Evolutionary conservation across 2,797 vertebrate genomes (phyloP).

Genomic region (Sebastes trivittatus): DNA sequence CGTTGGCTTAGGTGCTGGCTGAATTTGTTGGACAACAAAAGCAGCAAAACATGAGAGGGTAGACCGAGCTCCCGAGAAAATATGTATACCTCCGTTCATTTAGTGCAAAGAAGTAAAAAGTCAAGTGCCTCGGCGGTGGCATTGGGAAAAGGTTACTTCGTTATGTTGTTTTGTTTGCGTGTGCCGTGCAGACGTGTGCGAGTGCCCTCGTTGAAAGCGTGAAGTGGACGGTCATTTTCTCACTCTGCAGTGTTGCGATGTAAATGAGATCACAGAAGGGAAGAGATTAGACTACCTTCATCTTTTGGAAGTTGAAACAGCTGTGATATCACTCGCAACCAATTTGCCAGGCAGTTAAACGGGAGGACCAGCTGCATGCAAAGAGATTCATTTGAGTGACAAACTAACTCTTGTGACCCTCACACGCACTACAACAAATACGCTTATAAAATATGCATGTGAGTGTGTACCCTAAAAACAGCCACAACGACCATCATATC

Average conservation of each 20-base stretch:
- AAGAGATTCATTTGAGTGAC: conserved; percentile 19
- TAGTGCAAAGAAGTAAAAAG: conserved; percentile 48
- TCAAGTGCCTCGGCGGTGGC: conserved; percentile 47
- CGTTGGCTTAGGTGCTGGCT: conserved; percentile 46
- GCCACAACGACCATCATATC: neutral
- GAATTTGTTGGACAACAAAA: conserved; percentile 64
- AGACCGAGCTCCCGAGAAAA: conserved; percentile 28
- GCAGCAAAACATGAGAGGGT: conserved; percentile 45
- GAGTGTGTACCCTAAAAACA: neutral
- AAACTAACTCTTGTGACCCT: neutral
- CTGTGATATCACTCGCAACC: conserved; percentile 37
- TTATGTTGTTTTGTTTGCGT: conserved; percentile 44
- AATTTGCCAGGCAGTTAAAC: conserved; percentile 33
- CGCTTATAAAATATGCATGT: neutral
- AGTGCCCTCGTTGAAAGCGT: conserved; percentile 10
- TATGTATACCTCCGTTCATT: conserved; percentile 35
- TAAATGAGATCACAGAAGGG: conserved; percentile 51
- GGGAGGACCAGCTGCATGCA: conserved; percentile 23
- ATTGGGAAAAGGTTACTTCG: conserved; percentile 70
- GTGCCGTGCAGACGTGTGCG: neutral
- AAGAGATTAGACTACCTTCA: conserved; percentile 32
- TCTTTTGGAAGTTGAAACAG: conserved; percentile 26
- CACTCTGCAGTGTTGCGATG: conserved; percentile 42
- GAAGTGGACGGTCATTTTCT: conserved; percentile 42
- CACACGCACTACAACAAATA: neutral